Base-by-base conservation (phyloP, 1,140 invertebrate species). In the Panagrolaimus sp. region DNA sequence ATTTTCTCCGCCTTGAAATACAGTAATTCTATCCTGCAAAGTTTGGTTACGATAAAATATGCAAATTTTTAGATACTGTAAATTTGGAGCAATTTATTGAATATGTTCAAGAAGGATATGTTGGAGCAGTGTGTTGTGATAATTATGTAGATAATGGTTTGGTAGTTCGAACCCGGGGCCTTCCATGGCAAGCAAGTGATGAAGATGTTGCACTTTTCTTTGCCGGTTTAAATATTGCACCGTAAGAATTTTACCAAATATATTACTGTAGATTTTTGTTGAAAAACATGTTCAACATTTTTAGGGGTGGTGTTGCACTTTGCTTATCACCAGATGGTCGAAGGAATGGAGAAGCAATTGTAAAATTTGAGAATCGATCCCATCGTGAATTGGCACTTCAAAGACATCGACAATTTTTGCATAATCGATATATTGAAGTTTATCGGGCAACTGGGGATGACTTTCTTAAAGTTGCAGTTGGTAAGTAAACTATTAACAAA, bases 141-240 rank as follows among this genome's bases (percentile, higher is more conserved):
- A 14, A 43, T 44, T 45, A 17, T 47, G 69, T 76, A 21, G 77
- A 76, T 58, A 77, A 77, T 17, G 32, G 38, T n/a, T 62, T 92
- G 78, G 93, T 98, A 73, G 94, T 98, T 3, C 87, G 94, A 83
- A 94, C 95, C 17, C 88, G 96, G 79, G 96, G 96, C 73, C 88
- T 99, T 71, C 96, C 96, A 76, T 99, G 96, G 96, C 96, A 98
- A 85, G 94, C 94, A 63, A 96, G 94, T 15, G 96, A 99, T 86
- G 91, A 96, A 85, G 96, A 99, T 84, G 96, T 99, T 76, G 95
- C 95, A 58, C 93, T 94, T 85, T 98, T 99, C 87, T 98, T 99
- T 87, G 87, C 91, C 76, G 96, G 96, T 79, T 88, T 99, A 77
- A 98, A 98, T 89, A 92, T 99, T 83, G 91, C 92, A 78, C 97